Evolutionary conservation across 2,888 invertebrate genomes (phyloP).

Genomic region (Didymodactylos carnosus): DNA sequence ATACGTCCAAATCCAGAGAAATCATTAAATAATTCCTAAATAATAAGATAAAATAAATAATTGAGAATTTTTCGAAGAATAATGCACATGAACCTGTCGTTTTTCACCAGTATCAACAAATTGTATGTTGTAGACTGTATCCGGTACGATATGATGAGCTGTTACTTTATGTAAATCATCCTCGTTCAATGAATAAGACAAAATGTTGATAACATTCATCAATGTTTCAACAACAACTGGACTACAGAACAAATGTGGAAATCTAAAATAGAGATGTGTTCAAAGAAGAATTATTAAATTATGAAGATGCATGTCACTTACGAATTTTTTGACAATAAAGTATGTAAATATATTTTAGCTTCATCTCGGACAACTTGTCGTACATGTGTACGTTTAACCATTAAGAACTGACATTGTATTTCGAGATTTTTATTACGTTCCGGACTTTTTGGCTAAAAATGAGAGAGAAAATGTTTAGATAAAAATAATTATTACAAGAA

Average conservation of each 20-base stretch:
- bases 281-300: not conserved
- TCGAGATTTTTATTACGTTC: constrained; percentile 74
- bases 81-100: not conserved
- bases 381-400: constrained; percentile 89
- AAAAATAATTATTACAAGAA: not conserved
- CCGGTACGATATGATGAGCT: not conserved
- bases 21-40: not conserved
- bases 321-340: constrained; percentile 83
- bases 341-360: constrained; percentile 63
- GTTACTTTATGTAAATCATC: constrained; percentile 42
- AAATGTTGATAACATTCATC: constrained; percentile 74
- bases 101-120: not conserved
- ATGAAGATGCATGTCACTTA: constrained; percentile 41
- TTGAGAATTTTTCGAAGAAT: too few relatives aligned
- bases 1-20: not conserved
- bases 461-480: not conserved
- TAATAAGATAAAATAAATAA: not conserved
- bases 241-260: constrained; percentile 93
- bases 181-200: constrained; percentile 65
- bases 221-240: constrained; percentile 66
- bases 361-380: constrained; percentile 77
- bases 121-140: not conserved
- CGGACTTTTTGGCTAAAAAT: not conserved
- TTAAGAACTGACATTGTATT: constrained; percentile 72
- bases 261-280: constrained; percentile 37